These are phyloP conservation scores for Berghia stephanieae DNA, from an alignment of 1,140 invertebrate genomes.

Conservation along the genomic window DNA sequence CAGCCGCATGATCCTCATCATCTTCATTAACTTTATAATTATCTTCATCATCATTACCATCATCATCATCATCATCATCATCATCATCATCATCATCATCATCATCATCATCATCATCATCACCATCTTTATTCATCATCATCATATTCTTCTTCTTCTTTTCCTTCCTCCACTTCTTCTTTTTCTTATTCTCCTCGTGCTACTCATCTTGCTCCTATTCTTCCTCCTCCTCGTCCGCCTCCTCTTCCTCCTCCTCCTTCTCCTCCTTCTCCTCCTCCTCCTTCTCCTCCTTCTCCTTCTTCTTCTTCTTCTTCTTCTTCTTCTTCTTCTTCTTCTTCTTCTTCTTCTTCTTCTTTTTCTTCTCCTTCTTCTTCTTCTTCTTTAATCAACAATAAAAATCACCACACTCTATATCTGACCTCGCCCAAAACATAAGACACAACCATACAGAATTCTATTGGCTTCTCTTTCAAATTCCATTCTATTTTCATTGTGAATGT, in stretches of 20 bases:
- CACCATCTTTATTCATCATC: not conserved
- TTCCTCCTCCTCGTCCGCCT: not conserved
- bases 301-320: not conserved
- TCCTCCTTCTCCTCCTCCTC: not conserved
- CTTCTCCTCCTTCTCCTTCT: not conserved
- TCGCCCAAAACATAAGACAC: too few species aligned
- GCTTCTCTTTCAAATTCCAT: too few species aligned
- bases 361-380: too few species aligned
- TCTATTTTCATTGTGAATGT: too few species aligned
- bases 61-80: conserved; percentile 18
- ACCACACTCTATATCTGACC: too few species aligned
- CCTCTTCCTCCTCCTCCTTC: not conserved
- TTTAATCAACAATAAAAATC: too few species aligned
- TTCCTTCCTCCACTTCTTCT: not conserved
- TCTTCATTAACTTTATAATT: not conserved
- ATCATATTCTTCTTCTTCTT: not conserved
- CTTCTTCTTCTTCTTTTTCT: not conserved
- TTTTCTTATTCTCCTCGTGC: not conserved
- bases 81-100: conserved; percentile 15
- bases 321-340: not conserved
- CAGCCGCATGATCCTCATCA: too few species aligned
- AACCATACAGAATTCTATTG: too few species aligned
- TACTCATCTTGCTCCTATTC: not conserved
- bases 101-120: conserved; percentile 8
- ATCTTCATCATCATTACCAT: not conserved